Evolutionary conservation across 1,140 invertebrate species (phyloP), one percentile per base, ranked within the genome.

Genomic region (Homarus americanus): DNA sequence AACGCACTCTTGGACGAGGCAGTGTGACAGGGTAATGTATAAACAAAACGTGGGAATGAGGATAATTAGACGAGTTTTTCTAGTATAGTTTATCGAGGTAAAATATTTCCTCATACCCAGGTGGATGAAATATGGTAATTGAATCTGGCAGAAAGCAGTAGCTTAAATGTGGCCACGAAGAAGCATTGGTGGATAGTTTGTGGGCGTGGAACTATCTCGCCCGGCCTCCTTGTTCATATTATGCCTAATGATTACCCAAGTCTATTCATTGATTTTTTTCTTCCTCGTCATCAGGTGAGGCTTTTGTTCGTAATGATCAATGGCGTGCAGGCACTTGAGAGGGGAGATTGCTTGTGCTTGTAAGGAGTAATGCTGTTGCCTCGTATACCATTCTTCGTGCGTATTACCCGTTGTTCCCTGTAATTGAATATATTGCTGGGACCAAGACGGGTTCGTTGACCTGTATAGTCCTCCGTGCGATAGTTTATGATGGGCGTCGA

Each of bases 401-500:
- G 53, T 15, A 58, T 58, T 58, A 58, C 53, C 53, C 53, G 53
- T 20, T 58, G 4, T 58, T 20, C 53, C 20, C 17, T 24, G 53
- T 58, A 58, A 58, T 58, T 58, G 53, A 58, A 58, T 58, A 15
- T 20, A 58, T 58, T 58, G 12, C 20, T 58, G 53, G 24, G 20
- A 20, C 53, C 17, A 58, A n/a, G 53, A 7, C 28, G 28, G 63
- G 63, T 69, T 9, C 63, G 32, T 9, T 69, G 63, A 69, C 63
- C 28, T 69, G 32, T 69, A 69, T 32, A 63, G 20, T 15, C 63
- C 63, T 69, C 28, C n/a, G 1, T 69, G 63, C 28, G 63, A 69
- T 69, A 69, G 58, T 63, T 63, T 63, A 63, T 24, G 58, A 63
- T 75, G 79, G 79, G 49, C 49, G 79, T 82, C 53, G 63, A 82